Conservation (phyloP, 2,797 vertebrate species). For the Neosilurus hyrtlii region DNA sequence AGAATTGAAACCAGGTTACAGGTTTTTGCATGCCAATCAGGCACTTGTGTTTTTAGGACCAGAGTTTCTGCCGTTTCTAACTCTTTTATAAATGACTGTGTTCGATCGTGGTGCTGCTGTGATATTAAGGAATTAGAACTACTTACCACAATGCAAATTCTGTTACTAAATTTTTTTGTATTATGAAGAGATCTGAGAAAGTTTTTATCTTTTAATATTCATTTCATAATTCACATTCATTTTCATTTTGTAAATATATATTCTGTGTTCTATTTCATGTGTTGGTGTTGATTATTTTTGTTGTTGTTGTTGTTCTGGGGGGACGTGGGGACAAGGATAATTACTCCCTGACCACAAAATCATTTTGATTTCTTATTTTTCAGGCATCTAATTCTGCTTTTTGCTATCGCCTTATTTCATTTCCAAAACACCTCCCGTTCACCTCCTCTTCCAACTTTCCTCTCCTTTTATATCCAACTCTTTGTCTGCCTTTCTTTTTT, state of each 20-base stretch:
- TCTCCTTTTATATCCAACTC: conserved; percentile 53
- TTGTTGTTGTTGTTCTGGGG: conserved; percentile 19
- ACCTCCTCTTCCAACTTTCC: conserved; percentile 60
- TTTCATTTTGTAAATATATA: conserved; percentile 1
- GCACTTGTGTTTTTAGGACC: not conserved
- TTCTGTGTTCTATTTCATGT: not conserved
- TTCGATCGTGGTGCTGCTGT: not conserved
- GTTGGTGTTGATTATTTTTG: not conserved
- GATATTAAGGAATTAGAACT: not conserved
- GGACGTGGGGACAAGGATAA: not conserved
- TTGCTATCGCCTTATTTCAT: conserved; percentile 82
- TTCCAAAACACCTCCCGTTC: conserved; percentile 57
- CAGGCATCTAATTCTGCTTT: conserved; percentile 97
- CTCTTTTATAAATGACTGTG: not conserved
- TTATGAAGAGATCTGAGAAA: not conserved
- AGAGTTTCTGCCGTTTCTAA: not conserved
- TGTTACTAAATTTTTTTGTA: not conserved
- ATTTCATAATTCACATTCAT: not conserved
- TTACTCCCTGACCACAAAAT: conserved; percentile 63
- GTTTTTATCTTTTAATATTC: not conserved
- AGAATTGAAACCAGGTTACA: not conserved
- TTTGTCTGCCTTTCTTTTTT: conserved; percentile 51
- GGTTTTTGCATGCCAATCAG: not conserved
- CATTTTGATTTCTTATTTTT: conserved; percentile 88
- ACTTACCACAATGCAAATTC: not conserved